Base-by-base conservation (phyloP, 2,888 invertebrate species). In the Netelia melanura region DNA sequence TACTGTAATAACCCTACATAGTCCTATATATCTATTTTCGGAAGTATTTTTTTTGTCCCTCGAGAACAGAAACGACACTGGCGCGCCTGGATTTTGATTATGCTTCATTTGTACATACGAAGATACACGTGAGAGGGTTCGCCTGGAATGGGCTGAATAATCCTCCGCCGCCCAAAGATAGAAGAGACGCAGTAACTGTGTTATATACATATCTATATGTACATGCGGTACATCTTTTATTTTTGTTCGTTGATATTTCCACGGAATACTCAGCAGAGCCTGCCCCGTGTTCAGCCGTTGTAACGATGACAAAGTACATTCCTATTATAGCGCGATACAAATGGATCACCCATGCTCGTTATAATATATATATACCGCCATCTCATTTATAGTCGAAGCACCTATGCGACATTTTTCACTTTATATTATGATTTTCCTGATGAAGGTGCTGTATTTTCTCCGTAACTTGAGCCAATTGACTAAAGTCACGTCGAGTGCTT, bases 81-180 rank as follows among this genome's bases (percentile, higher is more conserved):
- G 71, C 48, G 71, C n/a, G 75, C 54, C 64, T 71, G 82, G 85
- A 85, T 85, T 85, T 85, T 85, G 81, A 85, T 85, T 82, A 81
- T 81, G 61, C 75, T 82, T 85, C 85, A 85, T 82, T 85, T 82
- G 85, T 82, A 85, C 82, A 82, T 79, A 82, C 75, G 85, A 43
- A 17, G 72, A 58, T 74, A 65, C 44, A 72, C 72, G 74, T 61
- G 70, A 65, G 62, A 43, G 62, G 70, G 70, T 44, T 84, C 70
- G 25, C 56, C 25, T 52, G 78, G 48, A 79, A 72, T 23, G 71
- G 71, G 14, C 71, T 65, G 79, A 82, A 82, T 75, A 64, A 81
- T 78, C 14, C 30, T 21, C 17, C 38, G 64, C 21, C 43, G 25
- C 67, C 25, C 38, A 52, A 38, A 76, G 65, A 44, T 23, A 17